Percentiles rank a stretch among this genome's conserved stretches.
phyloP scores from a whole-genome alignment of 2,113 vertebrate species.

The Xiphias gladius region DNA sequence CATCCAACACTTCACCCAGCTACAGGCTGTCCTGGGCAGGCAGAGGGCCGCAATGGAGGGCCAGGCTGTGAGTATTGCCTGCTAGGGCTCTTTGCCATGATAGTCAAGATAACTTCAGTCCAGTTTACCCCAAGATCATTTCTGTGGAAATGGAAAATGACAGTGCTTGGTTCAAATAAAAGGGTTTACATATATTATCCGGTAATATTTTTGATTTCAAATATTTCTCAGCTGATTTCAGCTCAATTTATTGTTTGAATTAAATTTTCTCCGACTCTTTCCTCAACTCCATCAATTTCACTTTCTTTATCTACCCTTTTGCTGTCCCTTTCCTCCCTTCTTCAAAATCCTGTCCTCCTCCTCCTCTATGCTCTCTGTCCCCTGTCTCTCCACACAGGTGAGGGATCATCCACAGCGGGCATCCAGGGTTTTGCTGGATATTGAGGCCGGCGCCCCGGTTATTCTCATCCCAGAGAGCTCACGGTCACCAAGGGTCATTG shows the following conservation, averaged over 20 bases:
- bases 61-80: slow-evolving; percentile 88
- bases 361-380: not conserved
- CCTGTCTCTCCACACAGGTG: slow-evolving; percentile 83
- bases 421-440: slow-evolving; percentile 92
- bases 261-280: not conserved
- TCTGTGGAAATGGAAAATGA: not conserved
- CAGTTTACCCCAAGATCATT: not conserved
- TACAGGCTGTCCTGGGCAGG: slow-evolving; percentile 94
- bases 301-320: not conserved
- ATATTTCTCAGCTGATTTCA: not conserved
- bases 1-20: slow-evolving; percentile 96
- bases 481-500: slow-evolving; percentile 90
- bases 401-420: slow-evolving; percentile 92
- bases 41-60: slow-evolving; percentile 96
- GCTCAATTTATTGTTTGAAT: not conserved
- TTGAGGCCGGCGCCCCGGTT: slow-evolving; percentile 95
- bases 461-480: slow-evolving; percentile 97
- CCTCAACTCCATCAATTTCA: no score
- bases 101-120: not conserved
- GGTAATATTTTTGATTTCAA: not conserved
- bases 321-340: not conserved
- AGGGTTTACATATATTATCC: not conserved
- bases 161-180: not conserved
- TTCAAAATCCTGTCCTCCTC: not conserved
- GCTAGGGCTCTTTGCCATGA: not conserved